Evolutionary conservation across 2,888 invertebrate genomes (phyloP).

Genomic region (Shargacucullia verbasci): DNA sequence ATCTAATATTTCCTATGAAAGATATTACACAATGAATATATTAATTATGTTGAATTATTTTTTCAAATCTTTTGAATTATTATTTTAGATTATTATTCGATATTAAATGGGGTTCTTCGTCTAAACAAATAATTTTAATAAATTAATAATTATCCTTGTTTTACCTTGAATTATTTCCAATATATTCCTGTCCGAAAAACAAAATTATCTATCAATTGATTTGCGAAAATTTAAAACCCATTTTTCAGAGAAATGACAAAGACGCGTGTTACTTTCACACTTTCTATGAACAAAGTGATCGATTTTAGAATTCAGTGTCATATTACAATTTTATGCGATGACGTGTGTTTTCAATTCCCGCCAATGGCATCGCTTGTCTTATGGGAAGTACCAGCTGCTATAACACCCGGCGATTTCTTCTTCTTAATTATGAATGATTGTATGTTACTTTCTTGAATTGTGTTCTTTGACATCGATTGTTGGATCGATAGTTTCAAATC

Average conservation of each 20-base stretch:
- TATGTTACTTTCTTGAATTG: constrained; percentile 54
- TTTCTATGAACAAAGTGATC: constrained; percentile 65
- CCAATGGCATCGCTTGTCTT: constrained; percentile 61
- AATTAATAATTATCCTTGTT: not conserved
- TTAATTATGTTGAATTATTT: no score
- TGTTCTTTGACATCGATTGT: constrained; percentile 56
- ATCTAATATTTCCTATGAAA: no score
- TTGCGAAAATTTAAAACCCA: constrained; percentile 11
- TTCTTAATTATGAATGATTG: constrained; percentile 76
- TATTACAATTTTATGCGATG: constrained; percentile 59
- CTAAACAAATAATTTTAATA: no score
- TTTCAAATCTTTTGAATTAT: no score
- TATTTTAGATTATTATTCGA: no score
- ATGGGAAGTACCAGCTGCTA: constrained; percentile 74
- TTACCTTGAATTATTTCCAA: constrained; percentile 50
- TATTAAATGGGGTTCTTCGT: no score
- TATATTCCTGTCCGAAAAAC: constrained; percentile 3
- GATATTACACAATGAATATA: no score
- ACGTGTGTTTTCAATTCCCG: constrained; percentile 77
- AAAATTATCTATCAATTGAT: constrained; percentile 2
- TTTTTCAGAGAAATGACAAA: constrained; percentile 10
- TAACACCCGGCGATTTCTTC: constrained; percentile 71
- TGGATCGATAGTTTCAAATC: constrained; percentile 62
- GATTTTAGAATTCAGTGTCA: constrained; percentile 74
- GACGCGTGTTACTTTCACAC: constrained; percentile 63